Percentiles rank a stretch among this genome's conserved stretches.
These are phyloP conservation scores for Bruchidius siliquastri DNA, from an alignment of 2,888 invertebrate genomes.

Conservation along the genomic window DNA sequence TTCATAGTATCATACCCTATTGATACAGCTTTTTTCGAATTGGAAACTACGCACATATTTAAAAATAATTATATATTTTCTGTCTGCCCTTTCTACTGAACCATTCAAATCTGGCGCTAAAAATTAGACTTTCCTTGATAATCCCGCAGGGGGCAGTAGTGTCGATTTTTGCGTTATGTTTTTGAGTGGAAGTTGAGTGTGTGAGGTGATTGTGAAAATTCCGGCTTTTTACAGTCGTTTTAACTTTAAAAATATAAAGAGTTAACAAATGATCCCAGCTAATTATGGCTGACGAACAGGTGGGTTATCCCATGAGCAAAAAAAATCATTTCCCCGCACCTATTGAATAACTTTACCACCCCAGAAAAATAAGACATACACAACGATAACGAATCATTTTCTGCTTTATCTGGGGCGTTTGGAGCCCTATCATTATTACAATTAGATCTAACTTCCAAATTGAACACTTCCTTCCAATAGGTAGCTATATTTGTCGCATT, in stretches of 20 bases:
- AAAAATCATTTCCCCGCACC: background rate
- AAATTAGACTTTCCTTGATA: background rate
- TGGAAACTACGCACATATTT: no score
- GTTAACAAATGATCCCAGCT: slow-evolving; percentile 46
- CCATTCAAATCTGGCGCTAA: background rate
- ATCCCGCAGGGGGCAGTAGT: slow-evolving; percentile 14
- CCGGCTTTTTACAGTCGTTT: slow-evolving; percentile 18
- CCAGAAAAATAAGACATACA: background rate
- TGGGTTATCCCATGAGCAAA: slow-evolving; percentile 47
- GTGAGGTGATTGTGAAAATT: slow-evolving; percentile 21
- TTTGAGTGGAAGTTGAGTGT: slow-evolving; percentile 26
- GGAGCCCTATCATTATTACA: background rate
- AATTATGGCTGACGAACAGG: slow-evolving; percentile 78
- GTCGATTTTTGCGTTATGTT: slow-evolving; percentile 29
- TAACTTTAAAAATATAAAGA: slow-evolving; percentile 14
- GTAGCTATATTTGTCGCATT: background rate
- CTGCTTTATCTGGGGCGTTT: background rate
- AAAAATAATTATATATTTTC: no score
- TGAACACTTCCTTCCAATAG: background rate
- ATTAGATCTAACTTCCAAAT: background rate
- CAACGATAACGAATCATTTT: background rate
- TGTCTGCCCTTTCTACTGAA: background rate
- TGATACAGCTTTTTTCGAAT: no score
- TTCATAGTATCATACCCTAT: no score
- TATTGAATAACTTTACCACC: background rate